These are phyloP conservation scores for Cynopterus brachyotis DNA, from an alignment of 2,113 vertebrate species.

Conservation along the genomic window DNA sequence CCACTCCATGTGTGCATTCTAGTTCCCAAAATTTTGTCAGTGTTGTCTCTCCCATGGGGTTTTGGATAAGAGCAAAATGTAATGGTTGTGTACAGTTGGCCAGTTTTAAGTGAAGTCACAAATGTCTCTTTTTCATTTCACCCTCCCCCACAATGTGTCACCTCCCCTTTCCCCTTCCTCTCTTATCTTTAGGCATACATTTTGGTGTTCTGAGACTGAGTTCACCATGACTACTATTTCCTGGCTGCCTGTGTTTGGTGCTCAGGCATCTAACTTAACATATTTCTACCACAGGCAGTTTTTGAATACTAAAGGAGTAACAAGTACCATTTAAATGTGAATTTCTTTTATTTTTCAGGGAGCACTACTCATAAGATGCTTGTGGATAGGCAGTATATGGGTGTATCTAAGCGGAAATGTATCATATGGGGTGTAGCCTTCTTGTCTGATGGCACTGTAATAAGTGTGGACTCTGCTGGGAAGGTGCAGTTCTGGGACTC, in stretches of 20 bases:
- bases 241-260: background rate
- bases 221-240: background rate
- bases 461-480: conserved; percentile 93
- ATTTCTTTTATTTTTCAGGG: conserved; percentile 81
- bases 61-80: background rate
- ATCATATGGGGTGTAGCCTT: conserved; percentile 93
- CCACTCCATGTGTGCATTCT: background rate
- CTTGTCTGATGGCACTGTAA: conserved; percentile 87
- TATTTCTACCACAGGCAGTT: background rate
- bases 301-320: background rate
- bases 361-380: conserved; percentile 85
- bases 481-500: conserved; percentile 96
- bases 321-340: background rate
- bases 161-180: too few species aligned
- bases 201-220: background rate
- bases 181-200: background rate
- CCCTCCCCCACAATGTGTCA: background rate
- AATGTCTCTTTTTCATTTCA: background rate
- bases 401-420: conserved; percentile 82
- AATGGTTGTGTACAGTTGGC: background rate
- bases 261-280: background rate
- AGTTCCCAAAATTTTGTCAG: background rate
- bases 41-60: background rate
- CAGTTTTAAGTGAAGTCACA: background rate
- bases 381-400: conserved; percentile 85